These are phyloP conservation scores for Coendou prehensilis DNA, from an alignment of 2,797 vertebrate species.

Conservation along the genomic window DNA sequence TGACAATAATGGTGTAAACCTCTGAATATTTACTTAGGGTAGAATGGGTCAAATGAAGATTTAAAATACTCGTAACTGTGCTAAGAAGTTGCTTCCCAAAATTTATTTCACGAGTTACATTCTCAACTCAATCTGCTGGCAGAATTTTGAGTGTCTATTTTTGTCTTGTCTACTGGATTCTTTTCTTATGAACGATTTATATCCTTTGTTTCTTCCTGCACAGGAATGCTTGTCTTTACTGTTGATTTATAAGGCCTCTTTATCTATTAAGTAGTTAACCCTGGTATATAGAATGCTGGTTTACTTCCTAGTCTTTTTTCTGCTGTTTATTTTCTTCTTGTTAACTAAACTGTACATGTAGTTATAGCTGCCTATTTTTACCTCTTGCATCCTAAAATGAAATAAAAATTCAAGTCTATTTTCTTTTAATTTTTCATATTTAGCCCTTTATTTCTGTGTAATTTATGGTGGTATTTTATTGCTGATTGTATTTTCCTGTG, in stretches of 20 bases:
- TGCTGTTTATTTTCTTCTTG: slow-evolving; percentile 37
- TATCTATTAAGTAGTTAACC: neutral
- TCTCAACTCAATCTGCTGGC: neutral
- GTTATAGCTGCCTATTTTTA: slow-evolving; percentile 20
- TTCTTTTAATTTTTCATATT: slow-evolving; percentile 42
- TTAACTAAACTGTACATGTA: slow-evolving; percentile 36
- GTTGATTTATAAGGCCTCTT: slow-evolving; percentile 29
- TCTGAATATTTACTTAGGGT: neutral
- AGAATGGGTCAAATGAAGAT: slow-evolving; percentile 35
- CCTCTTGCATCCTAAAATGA: neutral
- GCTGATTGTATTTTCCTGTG: neutral
- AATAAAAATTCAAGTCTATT: slow-evolving; percentile 22
- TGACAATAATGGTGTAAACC: slow-evolving; percentile 4
- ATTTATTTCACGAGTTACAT: neutral
- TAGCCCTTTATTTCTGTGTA: slow-evolving; percentile 17
- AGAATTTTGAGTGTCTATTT: neutral
- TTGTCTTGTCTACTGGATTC: slow-evolving; percentile 11
- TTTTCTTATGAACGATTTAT: slow-evolving; percentile 35
- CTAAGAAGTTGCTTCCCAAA: neutral
- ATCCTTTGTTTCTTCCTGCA: slow-evolving; percentile 4
- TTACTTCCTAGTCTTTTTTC: neutral
- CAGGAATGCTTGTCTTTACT: slow-evolving; percentile 24
- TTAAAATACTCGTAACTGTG: slow-evolving; percentile 30
- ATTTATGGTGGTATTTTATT: neutral
- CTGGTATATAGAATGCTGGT: neutral